Base-by-base conservation (phyloP, 2,113 vertebrate species). In the Leuciscus idus region DNA sequence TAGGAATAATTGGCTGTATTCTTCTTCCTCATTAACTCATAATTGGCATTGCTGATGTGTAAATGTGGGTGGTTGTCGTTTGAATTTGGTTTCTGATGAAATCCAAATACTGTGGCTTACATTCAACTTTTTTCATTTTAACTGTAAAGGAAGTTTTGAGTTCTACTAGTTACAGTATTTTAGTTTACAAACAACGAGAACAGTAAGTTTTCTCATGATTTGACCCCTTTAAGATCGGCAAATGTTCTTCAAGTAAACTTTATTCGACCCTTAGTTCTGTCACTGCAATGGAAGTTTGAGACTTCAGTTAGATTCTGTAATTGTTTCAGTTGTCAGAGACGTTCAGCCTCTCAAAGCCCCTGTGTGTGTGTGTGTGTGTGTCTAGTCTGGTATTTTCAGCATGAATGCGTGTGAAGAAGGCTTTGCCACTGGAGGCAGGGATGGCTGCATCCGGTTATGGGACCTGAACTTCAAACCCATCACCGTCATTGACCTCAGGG, bases 401-500 rank as follows among this genome's bases (percentile, higher is more conserved):
- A 99, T 99, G 98, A 98, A 99, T 92, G 97, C 97, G 28, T 99
- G 98, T 83, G 98, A 99, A 93, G 98, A 99, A 91, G 98, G 98
- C 70, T 99, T 99, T 92, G 98, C 98, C 91, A 99, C 98, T 52
- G 98, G 98, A 88, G 98, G 98, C 86, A 95, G 98, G 89, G 98
- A 99, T 85, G 98, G 98, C 89, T 99, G 98, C 70, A 96, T 99
- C 93, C 97, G 98, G 78, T 93, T 99, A 92, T 99, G 98, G 98
- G 98, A 99, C 95, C 96, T 98, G 95, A 98, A 95, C 96, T 99
- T 99, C 96, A 99, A 99, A 96, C 97, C 98, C 93, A 99, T 99
- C 95, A 99, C 98, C 94, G 96, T 98, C 96, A 99, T 99, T 93
- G 98, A 99, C 95, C 98, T 99, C 97, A 98, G 97, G 97, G 98